A percentile compares a stretch with the other conserved stretches of the same genome.
Conservation (phyloP, 2,797 vertebrate genomes). For the Arctocebus calabarensis region DNA sequence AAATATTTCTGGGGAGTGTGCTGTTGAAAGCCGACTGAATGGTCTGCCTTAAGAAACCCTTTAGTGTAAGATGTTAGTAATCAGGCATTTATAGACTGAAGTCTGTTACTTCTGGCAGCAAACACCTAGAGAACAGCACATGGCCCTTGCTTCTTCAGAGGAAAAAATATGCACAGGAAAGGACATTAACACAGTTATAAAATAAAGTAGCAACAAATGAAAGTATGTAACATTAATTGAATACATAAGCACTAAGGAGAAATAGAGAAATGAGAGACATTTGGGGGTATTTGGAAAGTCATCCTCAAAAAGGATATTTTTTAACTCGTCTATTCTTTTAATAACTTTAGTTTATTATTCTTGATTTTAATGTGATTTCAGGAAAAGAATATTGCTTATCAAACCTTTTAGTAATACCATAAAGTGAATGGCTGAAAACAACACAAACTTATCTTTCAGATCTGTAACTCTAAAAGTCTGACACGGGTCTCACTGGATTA, state of each 20-base stretch:
- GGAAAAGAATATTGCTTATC: not conserved
- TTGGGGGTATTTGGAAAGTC: not conserved
- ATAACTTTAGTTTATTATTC: slow-evolving; percentile 43
- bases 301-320: not conserved
- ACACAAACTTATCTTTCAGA: not conserved
- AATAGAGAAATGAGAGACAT: slow-evolving; percentile 28
- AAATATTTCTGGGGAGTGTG: slow-evolving; percentile 4
- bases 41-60: not conserved
- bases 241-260: not conserved
- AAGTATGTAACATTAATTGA: not conserved
- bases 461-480: not conserved
- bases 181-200: slow-evolving; percentile 40
- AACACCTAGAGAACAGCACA: not conserved
- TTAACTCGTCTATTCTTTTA: not conserved
- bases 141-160: not conserved
- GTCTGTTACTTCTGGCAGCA: not conserved
- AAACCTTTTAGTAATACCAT: not conserved
- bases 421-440: not conserved
- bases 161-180: not conserved
- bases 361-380: slow-evolving; percentile 32
- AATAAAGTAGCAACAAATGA: slow-evolving; percentile 12
- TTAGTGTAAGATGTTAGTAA: not conserved
- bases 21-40: not conserved
- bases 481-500: not conserved
- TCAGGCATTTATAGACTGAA: not conserved